These are phyloP conservation scores for Parambassis ranga DNA, from an alignment of 2,797 vertebrate species.

Conservation along the genomic window DNA sequence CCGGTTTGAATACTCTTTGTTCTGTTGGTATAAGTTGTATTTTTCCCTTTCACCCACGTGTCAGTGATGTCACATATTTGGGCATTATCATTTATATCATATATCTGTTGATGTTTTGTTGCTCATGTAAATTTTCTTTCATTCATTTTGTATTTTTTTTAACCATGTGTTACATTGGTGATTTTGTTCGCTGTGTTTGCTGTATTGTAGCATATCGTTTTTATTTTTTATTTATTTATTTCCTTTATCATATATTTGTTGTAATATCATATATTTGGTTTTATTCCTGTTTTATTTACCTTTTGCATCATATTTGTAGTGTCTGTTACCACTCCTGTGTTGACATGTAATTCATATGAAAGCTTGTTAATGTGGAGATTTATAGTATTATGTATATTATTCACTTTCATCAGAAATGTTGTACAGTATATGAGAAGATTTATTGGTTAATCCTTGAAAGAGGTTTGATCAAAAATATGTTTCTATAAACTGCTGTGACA, in stretches of 20 bases:
- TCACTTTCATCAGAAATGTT: slow-evolving; percentile 23
- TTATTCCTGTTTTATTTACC: slow-evolving; percentile 16
- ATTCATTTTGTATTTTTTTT: slow-evolving; percentile 5
- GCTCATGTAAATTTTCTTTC: slow-evolving; percentile 7
- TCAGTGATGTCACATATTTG: slow-evolving; percentile 2
- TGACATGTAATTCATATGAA: slow-evolving; percentile 11
- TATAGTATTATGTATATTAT: slow-evolving; percentile 37
- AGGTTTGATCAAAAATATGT: slow-evolving; percentile 37
- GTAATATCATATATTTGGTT: not conserved
- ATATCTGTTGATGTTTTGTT: slow-evolving; percentile 16
- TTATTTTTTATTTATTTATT: slow-evolving; percentile 27
- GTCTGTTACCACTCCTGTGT: slow-evolving; percentile 21
- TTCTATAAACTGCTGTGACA: slow-evolving; percentile 36
- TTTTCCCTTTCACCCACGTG: slow-evolving; percentile 20
- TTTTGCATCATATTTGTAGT: slow-evolving; percentile 10
- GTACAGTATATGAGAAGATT: slow-evolving; percentile 35
- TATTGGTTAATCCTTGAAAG: slow-evolving; percentile 47
- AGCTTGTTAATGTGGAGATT: slow-evolving; percentile 30
- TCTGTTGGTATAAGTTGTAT: not conserved
- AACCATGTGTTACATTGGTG: slow-evolving; percentile 16
- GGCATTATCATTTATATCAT: slow-evolving; percentile 9
- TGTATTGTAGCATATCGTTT: slow-evolving; percentile 18
- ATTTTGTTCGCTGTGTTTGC: slow-evolving; percentile 10
- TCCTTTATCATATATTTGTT: slow-evolving; percentile 27
- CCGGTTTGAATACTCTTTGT: not conserved